phyloP scores from a whole-genome alignment of 2,888 invertebrate species.

The Unio pictorum region DNA sequence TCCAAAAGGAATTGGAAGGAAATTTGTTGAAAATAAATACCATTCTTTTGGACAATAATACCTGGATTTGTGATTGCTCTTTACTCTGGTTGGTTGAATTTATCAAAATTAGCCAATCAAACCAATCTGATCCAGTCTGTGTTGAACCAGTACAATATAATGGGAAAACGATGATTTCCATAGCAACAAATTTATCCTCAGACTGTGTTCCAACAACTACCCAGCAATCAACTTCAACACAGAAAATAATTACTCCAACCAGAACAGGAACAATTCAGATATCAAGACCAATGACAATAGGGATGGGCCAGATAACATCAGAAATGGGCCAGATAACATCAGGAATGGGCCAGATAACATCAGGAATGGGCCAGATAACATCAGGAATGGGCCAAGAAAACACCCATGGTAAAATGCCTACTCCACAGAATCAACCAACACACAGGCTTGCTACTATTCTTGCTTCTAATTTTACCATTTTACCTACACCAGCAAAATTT shows the following conservation, averaged over 20 bases:
- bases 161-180: constrained; percentile 14
- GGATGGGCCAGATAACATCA: too few species aligned
- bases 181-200: constrained; percentile 1
- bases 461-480: background rate
- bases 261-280: background rate
- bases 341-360: too few species aligned
- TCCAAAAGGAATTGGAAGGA: constrained; percentile 33
- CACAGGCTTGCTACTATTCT: background rate
- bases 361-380: background rate
- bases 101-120: constrained; percentile 10
- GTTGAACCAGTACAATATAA: constrained; percentile 20
- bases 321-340: background rate
- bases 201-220: too few species aligned
- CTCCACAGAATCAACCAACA: background rate
- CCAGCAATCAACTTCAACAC: too few species aligned
- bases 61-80: constrained; percentile 51
- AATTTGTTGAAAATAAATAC: constrained; percentile 28
- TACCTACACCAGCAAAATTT: background rate
- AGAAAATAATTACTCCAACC: too few species aligned
- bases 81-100: constrained; percentile 44
- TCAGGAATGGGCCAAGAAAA: background rate
- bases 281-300: background rate
- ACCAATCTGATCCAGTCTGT: constrained; percentile 30
- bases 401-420: background rate
- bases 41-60: constrained; percentile 31